phyloP scores from a whole-genome alignment of 2,113 vertebrate genomes.

The Crotalus tigris region DNA sequence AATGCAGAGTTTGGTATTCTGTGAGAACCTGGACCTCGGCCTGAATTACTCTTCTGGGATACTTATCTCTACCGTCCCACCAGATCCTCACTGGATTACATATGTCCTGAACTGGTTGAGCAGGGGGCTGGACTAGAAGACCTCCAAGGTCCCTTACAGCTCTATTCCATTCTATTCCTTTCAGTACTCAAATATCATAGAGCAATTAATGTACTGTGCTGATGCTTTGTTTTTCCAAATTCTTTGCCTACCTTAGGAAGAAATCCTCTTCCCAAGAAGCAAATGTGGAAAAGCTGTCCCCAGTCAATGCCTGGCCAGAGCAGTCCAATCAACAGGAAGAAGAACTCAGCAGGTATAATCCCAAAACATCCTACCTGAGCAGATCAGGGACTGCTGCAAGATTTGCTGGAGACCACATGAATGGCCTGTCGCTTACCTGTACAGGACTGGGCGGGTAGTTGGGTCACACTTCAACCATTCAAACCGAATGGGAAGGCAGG shows the following conservation, averaged over 20 bases:
- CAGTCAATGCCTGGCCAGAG: slow-evolving; percentile 57
- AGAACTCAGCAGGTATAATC: slow-evolving; percentile 39
- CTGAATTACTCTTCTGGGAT: background rate
- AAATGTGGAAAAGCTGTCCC: slow-evolving; percentile 57
- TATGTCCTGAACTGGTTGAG: background rate
- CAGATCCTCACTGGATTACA: background rate
- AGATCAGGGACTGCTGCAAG: background rate
- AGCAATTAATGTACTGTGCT: background rate
- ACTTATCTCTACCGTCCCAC: background rate
- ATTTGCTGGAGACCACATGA: background rate
- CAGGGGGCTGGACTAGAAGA: too few relatives aligned
- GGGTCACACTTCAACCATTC: background rate
- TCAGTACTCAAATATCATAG: background rate
- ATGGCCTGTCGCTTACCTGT: background rate
- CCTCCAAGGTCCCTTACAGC: too few relatives aligned
- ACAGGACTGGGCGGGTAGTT: background rate
- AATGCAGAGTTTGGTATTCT: background rate
- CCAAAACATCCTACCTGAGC: background rate
- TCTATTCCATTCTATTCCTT: too few relatives aligned
- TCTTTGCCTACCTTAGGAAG: slow-evolving; percentile 50
- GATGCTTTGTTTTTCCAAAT: background rate
- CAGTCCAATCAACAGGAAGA: slow-evolving; percentile 67
- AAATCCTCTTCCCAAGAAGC: slow-evolving; percentile 44
- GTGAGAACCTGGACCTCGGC: background rate
- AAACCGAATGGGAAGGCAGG: too few relatives aligned